phyloP scores from a whole-genome alignment of 2,113 vertebrate species.

The Hyla sarda region DNA sequence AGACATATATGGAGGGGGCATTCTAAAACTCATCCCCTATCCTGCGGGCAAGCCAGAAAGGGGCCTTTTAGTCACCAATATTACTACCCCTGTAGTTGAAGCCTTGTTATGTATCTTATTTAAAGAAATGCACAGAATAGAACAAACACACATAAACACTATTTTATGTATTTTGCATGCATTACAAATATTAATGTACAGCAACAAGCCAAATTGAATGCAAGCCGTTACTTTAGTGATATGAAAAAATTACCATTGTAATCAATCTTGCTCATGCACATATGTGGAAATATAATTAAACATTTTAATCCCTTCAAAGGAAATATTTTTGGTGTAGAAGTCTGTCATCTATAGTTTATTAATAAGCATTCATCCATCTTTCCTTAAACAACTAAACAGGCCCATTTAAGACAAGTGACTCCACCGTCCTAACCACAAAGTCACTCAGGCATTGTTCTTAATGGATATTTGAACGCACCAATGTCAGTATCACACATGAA shows the following conservation, averaged over 20 bases:
- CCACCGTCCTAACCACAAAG: neutral
- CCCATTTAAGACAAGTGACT: neutral
- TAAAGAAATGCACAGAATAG: neutral
- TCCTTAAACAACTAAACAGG: neutral
- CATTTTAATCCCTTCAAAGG: conserved; percentile 12
- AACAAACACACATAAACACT: neutral
- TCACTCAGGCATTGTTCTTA: neutral
- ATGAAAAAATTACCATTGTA: conserved; percentile 28
- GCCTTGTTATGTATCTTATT: neutral
- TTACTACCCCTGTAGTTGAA: neutral
- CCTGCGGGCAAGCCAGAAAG: neutral
- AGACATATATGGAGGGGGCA: no score
- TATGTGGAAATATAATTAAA: conserved; percentile 9
- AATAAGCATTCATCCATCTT: conserved; percentile 6
- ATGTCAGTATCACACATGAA: neutral
- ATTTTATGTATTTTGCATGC: conserved; percentile 4
- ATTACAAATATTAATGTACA: neutral
- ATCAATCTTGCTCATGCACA: conserved; percentile 15
- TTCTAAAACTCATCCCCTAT: no score
- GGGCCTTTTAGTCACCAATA: neutral
- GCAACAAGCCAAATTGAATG: neutral
- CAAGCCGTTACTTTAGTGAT: conserved; percentile 23
- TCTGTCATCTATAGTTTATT: conserved; percentile 10
- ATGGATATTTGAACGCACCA: neutral
- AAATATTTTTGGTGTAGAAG: neutral